Evolutionary conservation across 2,113 vertebrate species (phyloP).

Genomic region (Amazona vittata): DNA sequence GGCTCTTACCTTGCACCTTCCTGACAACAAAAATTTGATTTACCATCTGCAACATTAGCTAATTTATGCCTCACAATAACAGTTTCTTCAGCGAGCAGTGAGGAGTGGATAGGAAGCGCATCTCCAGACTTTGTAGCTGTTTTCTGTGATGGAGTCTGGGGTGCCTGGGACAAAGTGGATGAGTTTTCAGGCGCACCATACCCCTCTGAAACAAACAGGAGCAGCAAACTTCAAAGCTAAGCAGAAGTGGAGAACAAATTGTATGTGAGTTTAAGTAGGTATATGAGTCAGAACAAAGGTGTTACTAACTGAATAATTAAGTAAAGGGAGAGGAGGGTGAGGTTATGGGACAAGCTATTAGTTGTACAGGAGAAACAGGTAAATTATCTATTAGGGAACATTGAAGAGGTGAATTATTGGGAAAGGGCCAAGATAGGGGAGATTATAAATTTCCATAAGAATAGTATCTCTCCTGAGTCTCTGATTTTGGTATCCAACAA

Average conservation of each 20-base stretch:
- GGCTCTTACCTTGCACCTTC: not conserved
- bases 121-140: not conserved
- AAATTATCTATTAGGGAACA: not conserved
- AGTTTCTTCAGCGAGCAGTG: not conserved
- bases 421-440: not conserved
- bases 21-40: not conserved
- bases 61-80: accelerated
- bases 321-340: not conserved
- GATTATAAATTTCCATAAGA: not conserved
- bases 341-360: not conserved
- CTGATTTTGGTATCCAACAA: not conserved
- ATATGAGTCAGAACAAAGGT: not conserved
- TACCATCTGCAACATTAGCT: not conserved
- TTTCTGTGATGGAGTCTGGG: not conserved
- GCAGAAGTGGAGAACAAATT: not conserved
- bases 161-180: not conserved
- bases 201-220: not conserved
- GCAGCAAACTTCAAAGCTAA: not conserved
- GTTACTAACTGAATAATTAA: not conserved
- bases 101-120: not conserved
- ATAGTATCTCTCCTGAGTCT: not conserved
- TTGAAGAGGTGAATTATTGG: not conserved
- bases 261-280: not conserved
- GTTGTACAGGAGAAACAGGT: not conserved
- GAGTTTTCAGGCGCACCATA: not conserved